phyloP scores from a whole-genome alignment of 2,888 invertebrate species.

The Acanthosepion lycidas region DNA sequence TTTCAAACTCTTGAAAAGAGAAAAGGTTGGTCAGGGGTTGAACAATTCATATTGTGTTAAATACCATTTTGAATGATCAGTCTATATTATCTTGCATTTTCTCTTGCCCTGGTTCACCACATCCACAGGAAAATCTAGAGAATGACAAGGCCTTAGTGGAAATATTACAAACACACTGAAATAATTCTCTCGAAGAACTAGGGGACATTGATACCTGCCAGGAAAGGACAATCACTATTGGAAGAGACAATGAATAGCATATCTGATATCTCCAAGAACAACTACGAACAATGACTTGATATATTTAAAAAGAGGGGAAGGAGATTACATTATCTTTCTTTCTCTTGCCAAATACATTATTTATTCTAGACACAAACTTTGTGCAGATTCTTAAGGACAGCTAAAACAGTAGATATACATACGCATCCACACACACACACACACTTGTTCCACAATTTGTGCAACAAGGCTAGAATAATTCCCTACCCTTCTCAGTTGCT shows the following conservation, averaged over 20 bases:
- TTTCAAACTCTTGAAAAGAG: not conserved
- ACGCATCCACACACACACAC: not conserved
- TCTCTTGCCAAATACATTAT: not conserved
- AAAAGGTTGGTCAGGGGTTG: not conserved
- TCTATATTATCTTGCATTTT: slow-evolving; percentile 8
- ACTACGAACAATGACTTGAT: not conserved
- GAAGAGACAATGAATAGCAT: not conserved
- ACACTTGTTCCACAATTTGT: not conserved
- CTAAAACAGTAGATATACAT: not conserved
- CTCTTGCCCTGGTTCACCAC: not conserved
- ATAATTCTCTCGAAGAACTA: not conserved
- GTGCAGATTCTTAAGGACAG: not conserved
- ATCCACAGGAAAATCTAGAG: not conserved
- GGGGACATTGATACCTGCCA: slow-evolving; percentile 21
- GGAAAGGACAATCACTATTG: not conserved
- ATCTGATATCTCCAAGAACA: not conserved
- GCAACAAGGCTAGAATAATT: not conserved
- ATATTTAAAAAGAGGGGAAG: not conserved
- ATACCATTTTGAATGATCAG: slow-evolving; percentile 8
- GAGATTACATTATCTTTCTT: not conserved
- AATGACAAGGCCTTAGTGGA: not conserved
- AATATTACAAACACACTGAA: not conserved
- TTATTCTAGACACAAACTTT: not conserved
- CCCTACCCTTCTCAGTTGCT: too few species aligned
- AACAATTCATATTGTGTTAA: not conserved